Base-by-base conservation (phyloP, 2,888 invertebrate species). In the Parthenolecanium corni region DNA sequence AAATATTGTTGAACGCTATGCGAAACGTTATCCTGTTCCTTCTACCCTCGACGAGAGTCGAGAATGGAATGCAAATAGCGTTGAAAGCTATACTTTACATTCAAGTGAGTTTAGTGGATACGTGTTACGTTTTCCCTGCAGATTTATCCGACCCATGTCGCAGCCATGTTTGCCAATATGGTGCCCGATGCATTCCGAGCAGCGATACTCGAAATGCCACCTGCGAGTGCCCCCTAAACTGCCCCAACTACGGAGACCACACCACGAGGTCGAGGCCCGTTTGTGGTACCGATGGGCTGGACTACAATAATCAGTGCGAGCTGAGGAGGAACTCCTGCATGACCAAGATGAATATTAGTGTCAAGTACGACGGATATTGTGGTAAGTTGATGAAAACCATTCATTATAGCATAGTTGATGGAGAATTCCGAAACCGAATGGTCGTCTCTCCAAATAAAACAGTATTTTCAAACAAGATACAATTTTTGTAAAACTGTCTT, bases 301-400 rank as follows among this genome's bases (percentile, higher is more conserved):
- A 90, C 72, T 93, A 94, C 74, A 80, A 80, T 64, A 89, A 86
- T 71, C 84, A 86, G 69, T 94, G 93, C 77, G 85, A 89, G 72
- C 79, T 93, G 76, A 82, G 86, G 70, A 79, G 83, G 67, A 81
- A 84, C 53, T 85, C 91, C 12, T 94, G 93, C 75, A 79, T 81
- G 64, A 77, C 81, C 63, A 81, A 81, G 67, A 78, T 80, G 66
- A 86, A 86, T 73, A 83, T 92, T 70, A 84, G 84, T 53, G 83
- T 90, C 69, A 86, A 86, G 70, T 89, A 87, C 71, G 80, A 80
- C 67, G 92, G 92, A 65, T 85, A 87, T 76, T 93, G 93, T 75
- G 90, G 92, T 92, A 74, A 82, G 85, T 73, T 58, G n/a, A n/a
- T n/a, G n/a, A n/a, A 18, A 25, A n/a, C n/a, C n/a, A n/a, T n/a